Evolutionary conservation across 2,888 invertebrate genomes (phyloP).

Genomic region (Drosophila yooni): DNA sequence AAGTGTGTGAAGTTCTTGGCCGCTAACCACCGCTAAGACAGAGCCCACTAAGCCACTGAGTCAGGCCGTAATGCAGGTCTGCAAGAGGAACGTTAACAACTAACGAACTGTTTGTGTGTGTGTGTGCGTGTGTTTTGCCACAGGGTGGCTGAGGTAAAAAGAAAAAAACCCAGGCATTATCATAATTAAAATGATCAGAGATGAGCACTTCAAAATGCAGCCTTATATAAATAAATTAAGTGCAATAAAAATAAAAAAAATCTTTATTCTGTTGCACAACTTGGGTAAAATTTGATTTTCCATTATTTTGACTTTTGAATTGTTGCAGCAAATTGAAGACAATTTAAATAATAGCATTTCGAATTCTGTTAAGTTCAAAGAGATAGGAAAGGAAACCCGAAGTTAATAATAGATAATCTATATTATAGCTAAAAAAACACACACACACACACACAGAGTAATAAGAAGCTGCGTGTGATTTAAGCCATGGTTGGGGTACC

Average conservation of each 20-base stretch:
- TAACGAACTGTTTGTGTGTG: conserved; percentile 14
- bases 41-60: conserved; percentile 44
- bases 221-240: neutral
- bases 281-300: neutral
- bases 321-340: neutral
- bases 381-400: conserved; percentile 1
- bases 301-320: neutral
- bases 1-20: conserved; percentile 77
- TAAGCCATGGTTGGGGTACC: conserved; percentile 33
- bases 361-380: neutral
- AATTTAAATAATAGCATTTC: neutral
- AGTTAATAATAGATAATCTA: conserved; percentile 9
- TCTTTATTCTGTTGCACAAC: neutral
- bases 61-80: conserved; percentile 37
- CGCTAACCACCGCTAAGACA: conserved; percentile 56
- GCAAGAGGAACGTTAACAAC: conserved; percentile 25
- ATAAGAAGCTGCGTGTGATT: conserved; percentile 48
- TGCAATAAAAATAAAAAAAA: neutral
- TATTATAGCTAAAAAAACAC: conserved; percentile 8
- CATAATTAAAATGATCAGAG: neutral
- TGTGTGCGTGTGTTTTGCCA: conserved; percentile 24
- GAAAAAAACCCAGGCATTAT: neutral
- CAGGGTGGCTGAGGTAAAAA: conserved; percentile 35
- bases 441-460: conserved; percentile 3
- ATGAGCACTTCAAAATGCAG: neutral